Base-by-base conservation (phyloP, 2,113 vertebrate genomes). In the Todiramphus saurophagus region DNA sequence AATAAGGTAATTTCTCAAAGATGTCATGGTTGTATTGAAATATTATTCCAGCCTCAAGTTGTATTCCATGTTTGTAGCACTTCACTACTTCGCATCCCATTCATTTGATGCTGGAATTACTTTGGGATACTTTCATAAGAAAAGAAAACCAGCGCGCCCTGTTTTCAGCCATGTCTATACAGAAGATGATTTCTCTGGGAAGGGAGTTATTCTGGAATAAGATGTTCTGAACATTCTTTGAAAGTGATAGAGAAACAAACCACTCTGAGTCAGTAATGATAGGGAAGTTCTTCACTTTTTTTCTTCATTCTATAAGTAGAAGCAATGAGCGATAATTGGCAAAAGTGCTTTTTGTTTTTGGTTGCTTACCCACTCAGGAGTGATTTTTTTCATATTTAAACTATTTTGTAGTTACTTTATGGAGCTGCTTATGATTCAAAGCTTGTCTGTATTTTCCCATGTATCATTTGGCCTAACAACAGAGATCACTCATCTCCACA, bases 211-310 rank as follows among this genome's bases (percentile, higher is more conserved):
- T 83, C 91, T 94, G 87, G 80, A 89, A 97, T 94, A 89, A 95
- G 51, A 83, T 88, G 89, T 97, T 97, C 83, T 70, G 73, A 80
- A 95, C 93, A 53, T 91, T 86, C 91, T 66, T 93, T 96, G 83
- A 87, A 95, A 94, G 46, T 90, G 92, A 96, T 85, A 62, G 79
- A 87, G 83, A 93, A 94, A 62, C 56, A 96, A 93, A 97, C 88
- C 81, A 69, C 56, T 80, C 35, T 90, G 90, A 96, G 73, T 91
- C 80, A 93, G 78, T 94, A 89, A 37, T 82, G 89, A 46, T 51
- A 79, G 86, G 70, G 83, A 94, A 89, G 89, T 7, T 68, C 58
- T 80, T 90, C 59, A 39, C 60, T 96, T 77, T 83, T 96, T 66
- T 37, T 72, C 58, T 60, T 82, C 56, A 33, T 95, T 96, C 75